Evolutionary conservation across 92 coral and sea anemone genomes (phyloP).

Genomic region (Parazoanthus atlanticus): DNA sequence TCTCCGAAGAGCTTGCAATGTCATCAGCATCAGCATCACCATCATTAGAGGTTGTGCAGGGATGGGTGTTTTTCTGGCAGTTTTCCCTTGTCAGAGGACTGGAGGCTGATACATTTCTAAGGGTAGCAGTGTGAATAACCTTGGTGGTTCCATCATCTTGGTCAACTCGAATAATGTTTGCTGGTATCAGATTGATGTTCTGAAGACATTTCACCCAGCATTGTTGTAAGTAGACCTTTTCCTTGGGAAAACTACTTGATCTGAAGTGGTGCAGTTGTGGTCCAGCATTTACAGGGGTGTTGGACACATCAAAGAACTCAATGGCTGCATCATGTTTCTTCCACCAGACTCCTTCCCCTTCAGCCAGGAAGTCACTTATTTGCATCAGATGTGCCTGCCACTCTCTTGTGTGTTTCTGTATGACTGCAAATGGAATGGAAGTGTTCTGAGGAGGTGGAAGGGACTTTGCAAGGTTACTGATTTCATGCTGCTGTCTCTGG

Average conservation of each 20-base stretch:
- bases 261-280: conserved; percentile 36
- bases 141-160: background rate
- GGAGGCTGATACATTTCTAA: background rate
- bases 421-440: conserved; percentile 11
- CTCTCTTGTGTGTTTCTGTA: conserved; percentile 36
- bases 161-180: background rate
- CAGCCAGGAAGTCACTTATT: conserved; percentile 32
- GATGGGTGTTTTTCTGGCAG: background rate
- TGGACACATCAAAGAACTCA: conserved; percentile 38
- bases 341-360: conserved; percentile 41
- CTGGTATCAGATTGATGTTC: background rate
- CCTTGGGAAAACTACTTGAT: background rate
- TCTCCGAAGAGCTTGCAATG: background rate
- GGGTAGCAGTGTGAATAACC: background rate
- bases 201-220: conserved; percentile 38
- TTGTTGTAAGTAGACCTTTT: conserved; percentile 32
- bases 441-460: background rate
- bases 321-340: conserved; percentile 27
- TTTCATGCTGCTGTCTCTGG: background rate
- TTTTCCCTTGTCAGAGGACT: background rate
- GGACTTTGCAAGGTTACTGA: conserved; percentile 12
- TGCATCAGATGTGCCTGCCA: conserved; percentile 38
- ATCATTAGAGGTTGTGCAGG: background rate
- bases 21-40: background rate
- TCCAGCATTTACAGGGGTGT: background rate